Base-by-base conservation (phyloP, 2,888 invertebrate genomes). In the Aricia artaxerxes region DNA sequence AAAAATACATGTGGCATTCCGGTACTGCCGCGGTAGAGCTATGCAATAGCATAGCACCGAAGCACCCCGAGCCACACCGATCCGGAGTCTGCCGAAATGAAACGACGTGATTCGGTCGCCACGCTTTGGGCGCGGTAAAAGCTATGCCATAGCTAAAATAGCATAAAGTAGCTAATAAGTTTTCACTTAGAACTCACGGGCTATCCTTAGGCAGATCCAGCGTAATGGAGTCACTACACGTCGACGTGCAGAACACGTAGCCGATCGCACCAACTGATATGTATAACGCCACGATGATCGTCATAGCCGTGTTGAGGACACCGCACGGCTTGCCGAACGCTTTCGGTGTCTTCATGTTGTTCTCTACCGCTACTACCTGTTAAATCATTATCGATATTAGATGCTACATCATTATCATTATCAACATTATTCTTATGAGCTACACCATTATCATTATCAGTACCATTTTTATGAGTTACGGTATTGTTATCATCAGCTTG, bases 341-440 rank as follows among this genome's bases (percentile, higher is more conserved):
- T 85, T 96, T 95, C 0, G 98, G 98, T 0, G 96, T 96, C 86
- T 96, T 96, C 98, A 99, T 98, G 86, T 97, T 97, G 90, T 98
- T 98, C 90, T 98, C 98, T 82, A 99, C 88, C 2, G 98, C 98
- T 77, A 99, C 96, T 69, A 98, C 97, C 98, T 99, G 64, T 64
- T 11, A 64, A 4, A 61, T n/a, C 57, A 57, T 57, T 57, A 57
- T 57, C 4, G 16, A 16, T 16, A 4, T 57, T 1, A 44, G 40
- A 40, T 40, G 9, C 2, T 44, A 44, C n/a, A n/a, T 0, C n/a
- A 57, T 57, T 5, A 57, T 57, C 16, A 57, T 57, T 16, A 57
- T 57, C 4, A 16, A 5, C 1, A 57, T 16, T 4, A 57, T 57
- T 57, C 5, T 57, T 57, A n/a, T 57, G 4, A 24, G 11, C 11